Base-by-base conservation (phyloP, 2,797 vertebrate species). In the Moxostoma hubbsi region DNA sequence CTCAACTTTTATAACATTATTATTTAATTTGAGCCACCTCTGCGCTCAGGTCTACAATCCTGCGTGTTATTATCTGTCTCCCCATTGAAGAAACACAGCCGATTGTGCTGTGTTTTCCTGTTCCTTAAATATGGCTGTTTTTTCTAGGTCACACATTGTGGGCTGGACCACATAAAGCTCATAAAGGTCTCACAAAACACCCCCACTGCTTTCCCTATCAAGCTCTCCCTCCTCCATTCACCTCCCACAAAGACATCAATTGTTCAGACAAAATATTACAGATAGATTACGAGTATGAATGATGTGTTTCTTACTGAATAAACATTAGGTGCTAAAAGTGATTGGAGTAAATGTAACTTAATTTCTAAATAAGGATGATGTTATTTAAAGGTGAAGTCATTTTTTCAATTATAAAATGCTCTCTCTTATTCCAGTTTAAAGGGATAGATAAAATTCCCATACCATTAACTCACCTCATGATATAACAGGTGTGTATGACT, bases 81-180 rank as follows among this genome's bases (percentile, higher is more conserved):
- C 54, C 62, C 36, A 54, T 53, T 82, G 24, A 86, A 83, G 83
- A 89, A 71, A 87, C 81, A 74, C 72, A 63, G 83, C 68, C 79
- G 84, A 89, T 87, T 69, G 81, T 80, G 79, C 67, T 81, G 77
- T 82, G 72, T 81, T 90, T 92, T 93, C 89, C 91, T 90, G 87
- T 90, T 90, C 82, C 83, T 47, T 54, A 89, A 92, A 93, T 90
- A 90, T 77, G 88, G 77, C 75, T 83, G 24, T 82, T 90, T 91
- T 90, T 82, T 87, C 86, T 84, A 75, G 47, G 54, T 85, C 46
- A 79, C 77, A 92, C 91, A 92, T 91, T 89, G 67, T 64, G 73
- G 18, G 64, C 15, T 73, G 54, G 43, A 62, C 66, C 61, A 46
- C 73, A 62, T 59, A 74, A 70, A 73, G 49, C 61, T 51, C 73